A percentile compares a stretch with the other conserved stretches of the same genome.
Evolutionary conservation across 2,113 vertebrate genomes (phyloP).

Genomic region (Tenebrosternarchus preto): DNA sequence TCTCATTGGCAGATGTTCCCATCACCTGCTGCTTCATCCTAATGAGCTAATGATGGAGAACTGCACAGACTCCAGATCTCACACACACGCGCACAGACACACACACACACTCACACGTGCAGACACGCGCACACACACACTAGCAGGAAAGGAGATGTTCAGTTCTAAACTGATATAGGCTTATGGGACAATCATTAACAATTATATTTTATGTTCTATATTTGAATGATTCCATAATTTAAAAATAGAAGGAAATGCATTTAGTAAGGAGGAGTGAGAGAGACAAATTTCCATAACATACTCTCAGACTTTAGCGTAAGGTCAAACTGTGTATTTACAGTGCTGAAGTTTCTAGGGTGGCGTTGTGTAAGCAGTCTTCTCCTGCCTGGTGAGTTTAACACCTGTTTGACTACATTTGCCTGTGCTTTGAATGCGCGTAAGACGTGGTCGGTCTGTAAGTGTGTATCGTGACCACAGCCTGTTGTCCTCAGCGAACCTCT

Average conservation of each 20-base stretch:
- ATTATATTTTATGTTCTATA: not conserved
- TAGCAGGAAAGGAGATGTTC: not conserved
- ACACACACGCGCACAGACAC: not conserved
- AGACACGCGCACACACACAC: not conserved
- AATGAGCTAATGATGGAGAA: constrained; percentile 40
- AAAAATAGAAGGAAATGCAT: not conserved
- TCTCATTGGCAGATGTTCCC: constrained; percentile 17
- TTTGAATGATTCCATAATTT: constrained; percentile 5
- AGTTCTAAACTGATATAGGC: not conserved
- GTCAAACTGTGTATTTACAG: not conserved
- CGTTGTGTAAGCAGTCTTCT: not conserved
- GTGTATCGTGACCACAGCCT: constrained; percentile 4
- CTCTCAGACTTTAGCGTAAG: not conserved
- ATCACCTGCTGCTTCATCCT: constrained; percentile 34
- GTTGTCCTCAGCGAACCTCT: not conserved
- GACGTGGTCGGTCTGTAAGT: not conserved
- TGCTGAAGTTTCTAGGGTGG: not conserved
- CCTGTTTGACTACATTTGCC: constrained; percentile 32
- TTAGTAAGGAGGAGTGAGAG: not conserved
- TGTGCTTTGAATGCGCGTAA: constrained; percentile 27
- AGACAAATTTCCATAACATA: not conserved
- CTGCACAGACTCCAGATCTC: not conserved
- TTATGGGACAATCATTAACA: not conserved
- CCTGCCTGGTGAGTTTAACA: not conserved
- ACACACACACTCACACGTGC: constrained; percentile 1